phyloP scores from a whole-genome alignment of 2,888 invertebrate genomes.

The Tricholauxania praeusta region DNA sequence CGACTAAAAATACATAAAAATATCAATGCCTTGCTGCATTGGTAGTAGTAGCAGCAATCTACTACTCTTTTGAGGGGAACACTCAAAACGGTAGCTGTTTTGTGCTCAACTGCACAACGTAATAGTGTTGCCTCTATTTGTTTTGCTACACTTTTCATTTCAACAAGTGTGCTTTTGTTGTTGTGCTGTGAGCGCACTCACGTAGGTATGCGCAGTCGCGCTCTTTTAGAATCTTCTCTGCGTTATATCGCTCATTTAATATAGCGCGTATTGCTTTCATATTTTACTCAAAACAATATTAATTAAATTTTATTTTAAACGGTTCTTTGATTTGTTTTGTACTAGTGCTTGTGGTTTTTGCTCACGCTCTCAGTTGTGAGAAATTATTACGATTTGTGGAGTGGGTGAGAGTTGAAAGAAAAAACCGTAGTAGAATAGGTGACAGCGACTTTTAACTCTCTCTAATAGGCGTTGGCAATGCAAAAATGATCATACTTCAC shows the following conservation, averaged over 20 bases:
- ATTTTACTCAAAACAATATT: neutral
- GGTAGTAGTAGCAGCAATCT: slow-evolving; percentile 24
- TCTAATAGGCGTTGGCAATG: too few relatives aligned
- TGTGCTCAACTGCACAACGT: too few relatives aligned
- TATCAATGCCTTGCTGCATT: slow-evolving; percentile 10
- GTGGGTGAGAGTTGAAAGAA: slow-evolving; percentile 14
- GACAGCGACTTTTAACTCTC: too few relatives aligned
- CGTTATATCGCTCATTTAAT: neutral
- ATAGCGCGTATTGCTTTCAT: neutral
- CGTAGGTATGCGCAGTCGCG: too few relatives aligned
- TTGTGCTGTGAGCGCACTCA: slow-evolving; percentile 42
- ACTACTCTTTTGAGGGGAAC: slow-evolving; percentile 2
- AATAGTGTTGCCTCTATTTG: slow-evolving; percentile 11
- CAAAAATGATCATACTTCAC: too few relatives aligned
- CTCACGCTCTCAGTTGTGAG: slow-evolving; percentile 22
- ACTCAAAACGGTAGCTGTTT: neutral
- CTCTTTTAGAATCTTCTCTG: neutral
- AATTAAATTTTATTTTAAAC: too few relatives aligned
- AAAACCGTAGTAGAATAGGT: too few relatives aligned
- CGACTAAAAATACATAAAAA: slow-evolving; percentile 59
- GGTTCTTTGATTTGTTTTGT: neutral
- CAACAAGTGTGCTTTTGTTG: slow-evolving; percentile 63
- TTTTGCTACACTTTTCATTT: slow-evolving; percentile 54
- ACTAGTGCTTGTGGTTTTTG: neutral
- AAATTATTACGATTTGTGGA: neutral